Evolutionary conservation across 2,888 invertebrate genomes (phyloP).

Genomic region (Luperina nickerlii): DNA sequence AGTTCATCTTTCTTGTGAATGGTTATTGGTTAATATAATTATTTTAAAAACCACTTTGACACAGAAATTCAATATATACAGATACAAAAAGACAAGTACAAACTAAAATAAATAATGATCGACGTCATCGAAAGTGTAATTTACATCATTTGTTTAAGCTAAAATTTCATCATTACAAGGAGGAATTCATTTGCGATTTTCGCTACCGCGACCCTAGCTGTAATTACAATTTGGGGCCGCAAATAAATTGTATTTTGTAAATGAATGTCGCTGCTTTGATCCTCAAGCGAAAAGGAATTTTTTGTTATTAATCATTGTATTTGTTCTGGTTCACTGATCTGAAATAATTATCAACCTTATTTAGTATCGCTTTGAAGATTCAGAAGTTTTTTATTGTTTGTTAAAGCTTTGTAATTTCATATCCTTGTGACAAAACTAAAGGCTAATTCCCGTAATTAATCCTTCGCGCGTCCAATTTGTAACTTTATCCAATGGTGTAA

Average conservation of each 20-base stretch:
- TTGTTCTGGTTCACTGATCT: conserved; percentile 70
- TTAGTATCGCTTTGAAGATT: conserved; percentile 8
- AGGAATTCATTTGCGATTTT: conserved; percentile 55
- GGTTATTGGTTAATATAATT: not conserved
- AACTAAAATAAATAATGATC: not conserved
- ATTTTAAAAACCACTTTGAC: too few species aligned
- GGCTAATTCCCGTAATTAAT: not conserved
- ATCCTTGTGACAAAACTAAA: not conserved
- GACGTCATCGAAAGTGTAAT: conserved; percentile 34
- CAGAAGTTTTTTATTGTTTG: not conserved
- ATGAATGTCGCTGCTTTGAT: conserved; percentile 69
- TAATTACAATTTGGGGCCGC: conserved; percentile 58
- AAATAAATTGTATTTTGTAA: conserved; percentile 67
- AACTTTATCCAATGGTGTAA: too few species aligned
- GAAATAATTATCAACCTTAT: conserved; percentile 66
- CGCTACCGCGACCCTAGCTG: conserved; percentile 43
- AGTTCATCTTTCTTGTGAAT: not conserved
- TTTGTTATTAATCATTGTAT: conserved; percentile 75
- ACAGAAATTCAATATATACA: not conserved
- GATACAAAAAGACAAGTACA: not conserved
- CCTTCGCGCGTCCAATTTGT: too few species aligned
- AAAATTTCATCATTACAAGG: conserved; percentile 54
- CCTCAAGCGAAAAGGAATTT: conserved; percentile 67
- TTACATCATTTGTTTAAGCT: conserved; percentile 50
- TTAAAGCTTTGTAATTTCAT: not conserved